phyloP scores from a whole-genome alignment of 2,113 vertebrate genomes.

The Rutilus rutilus region DNA sequence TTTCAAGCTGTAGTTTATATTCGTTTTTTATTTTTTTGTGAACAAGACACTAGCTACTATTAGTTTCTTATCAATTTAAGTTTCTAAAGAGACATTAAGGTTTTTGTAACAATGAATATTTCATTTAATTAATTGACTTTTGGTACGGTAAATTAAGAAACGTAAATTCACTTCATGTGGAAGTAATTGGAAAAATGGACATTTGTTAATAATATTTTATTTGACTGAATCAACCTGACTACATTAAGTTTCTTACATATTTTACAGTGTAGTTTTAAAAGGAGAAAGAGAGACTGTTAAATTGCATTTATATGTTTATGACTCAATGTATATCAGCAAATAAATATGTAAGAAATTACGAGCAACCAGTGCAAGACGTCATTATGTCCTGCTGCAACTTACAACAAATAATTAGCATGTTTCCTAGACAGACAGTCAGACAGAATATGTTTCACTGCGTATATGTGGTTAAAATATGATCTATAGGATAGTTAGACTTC shows the following conservation, averaged over 20 bases:
- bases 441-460: background rate
- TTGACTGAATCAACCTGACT: no score
- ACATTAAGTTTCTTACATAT: background rate
- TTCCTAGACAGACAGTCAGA: background rate
- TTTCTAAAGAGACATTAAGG: background rate
- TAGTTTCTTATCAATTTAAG: background rate
- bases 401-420: conserved; percentile 21
- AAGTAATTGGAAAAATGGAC: no score
- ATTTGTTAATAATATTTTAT: no score
- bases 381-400: background rate
- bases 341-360: background rate
- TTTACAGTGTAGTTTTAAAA: background rate
- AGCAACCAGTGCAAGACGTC: background rate
- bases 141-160: background rate
- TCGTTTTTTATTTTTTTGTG: background rate
- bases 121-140: background rate
- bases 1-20: background rate
- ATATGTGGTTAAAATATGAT: conserved; percentile 10
- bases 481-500: background rate
- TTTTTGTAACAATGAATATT: background rate
- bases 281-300: background rate
- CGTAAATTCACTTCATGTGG: no score
- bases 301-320: background rate
- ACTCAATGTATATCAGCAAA: background rate
- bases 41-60: background rate